A percentile compares a stretch with the other conserved stretches of the same genome.
Evolutionary conservation across 2,888 invertebrate species (phyloP).

Genomic region (Caenorhabditis afra): DNA sequence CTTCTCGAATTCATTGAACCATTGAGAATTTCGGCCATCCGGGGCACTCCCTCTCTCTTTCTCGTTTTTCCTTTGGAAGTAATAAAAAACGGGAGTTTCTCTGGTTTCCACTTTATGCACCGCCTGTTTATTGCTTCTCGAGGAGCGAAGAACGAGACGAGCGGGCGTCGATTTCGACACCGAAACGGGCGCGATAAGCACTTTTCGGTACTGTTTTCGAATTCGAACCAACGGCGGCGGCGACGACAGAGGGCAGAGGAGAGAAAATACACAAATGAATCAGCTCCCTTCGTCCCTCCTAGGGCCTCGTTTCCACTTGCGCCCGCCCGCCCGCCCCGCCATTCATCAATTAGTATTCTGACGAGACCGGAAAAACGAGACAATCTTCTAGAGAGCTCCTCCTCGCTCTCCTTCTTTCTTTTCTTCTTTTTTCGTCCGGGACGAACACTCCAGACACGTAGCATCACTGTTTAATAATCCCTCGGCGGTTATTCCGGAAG

Average conservation of each 20-base stretch:
- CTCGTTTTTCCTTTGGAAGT: conserved; percentile 5
- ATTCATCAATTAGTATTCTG: conserved; percentile 47
- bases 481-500: not conserved
- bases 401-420: conserved; percentile 1
- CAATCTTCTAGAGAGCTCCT: conserved; percentile 23
- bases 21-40: conserved; percentile 32
- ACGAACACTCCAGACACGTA: conserved; percentile 15
- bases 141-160: conserved; percentile 15
- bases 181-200: not conserved
- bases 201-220: conserved; percentile 34
- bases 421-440: not conserved
- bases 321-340: conserved; percentile 9
- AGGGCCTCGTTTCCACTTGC: not conserved
- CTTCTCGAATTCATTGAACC: conserved; percentile 49
- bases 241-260: too few relatives aligned
- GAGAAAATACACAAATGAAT: conserved; percentile 39
- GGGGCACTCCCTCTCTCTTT: conserved; percentile 1
- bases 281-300: conserved; percentile 37
- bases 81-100: conserved; percentile 21
- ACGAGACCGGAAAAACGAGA: conserved; percentile 13
- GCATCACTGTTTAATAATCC: conserved; percentile 14
- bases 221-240: not conserved
- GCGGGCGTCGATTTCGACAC: conserved; percentile 10
- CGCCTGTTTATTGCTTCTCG: not conserved
- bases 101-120: too few relatives aligned